Conservation (phyloP, 2,888 invertebrate species). For the Rhorus exstirpatorius region DNA sequence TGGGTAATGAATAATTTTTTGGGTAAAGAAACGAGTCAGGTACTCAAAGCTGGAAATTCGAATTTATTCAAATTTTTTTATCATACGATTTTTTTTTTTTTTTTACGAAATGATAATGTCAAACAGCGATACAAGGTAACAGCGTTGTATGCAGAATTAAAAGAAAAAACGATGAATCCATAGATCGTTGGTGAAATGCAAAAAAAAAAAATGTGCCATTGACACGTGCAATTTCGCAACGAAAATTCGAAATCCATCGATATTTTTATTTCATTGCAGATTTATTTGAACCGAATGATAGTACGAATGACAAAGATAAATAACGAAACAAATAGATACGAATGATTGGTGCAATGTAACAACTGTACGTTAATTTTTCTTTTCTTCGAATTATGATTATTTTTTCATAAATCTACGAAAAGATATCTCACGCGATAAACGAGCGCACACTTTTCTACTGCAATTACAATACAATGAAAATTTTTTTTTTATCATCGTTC, state of each 20-base stretch:
- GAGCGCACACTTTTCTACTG: neutral
- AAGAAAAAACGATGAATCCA: neutral
- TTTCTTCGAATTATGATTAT: neutral
- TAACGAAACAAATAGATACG: conserved; percentile 10
- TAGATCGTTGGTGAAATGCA: neutral
- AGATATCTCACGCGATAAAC: neutral
- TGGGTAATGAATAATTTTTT: too few relatives aligned
- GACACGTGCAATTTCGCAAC: neutral
- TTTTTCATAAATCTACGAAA: neutral
- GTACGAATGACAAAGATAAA: neutral
- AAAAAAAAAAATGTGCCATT: conserved; percentile 16
- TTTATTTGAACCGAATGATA: neutral
- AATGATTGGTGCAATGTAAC: conserved; percentile 42
- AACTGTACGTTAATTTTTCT: conserved; percentile 41
- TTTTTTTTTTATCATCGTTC: conserved; percentile 10
- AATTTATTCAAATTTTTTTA: too few relatives aligned
- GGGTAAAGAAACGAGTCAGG: too few relatives aligned
- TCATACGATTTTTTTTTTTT: too few relatives aligned
- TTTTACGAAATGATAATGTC: too few relatives aligned
- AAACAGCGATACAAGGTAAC: conserved; percentile 28
- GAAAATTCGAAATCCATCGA: neutral
- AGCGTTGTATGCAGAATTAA: conserved; percentile 23
- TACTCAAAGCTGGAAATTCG: too few relatives aligned
- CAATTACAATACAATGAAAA: neutral
- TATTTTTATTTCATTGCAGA: neutral